These are phyloP conservation scores for Rousettus madagascariensis DNA, from an alignment of 2,797 vertebrate species.

Conservation along the genomic window DNA sequence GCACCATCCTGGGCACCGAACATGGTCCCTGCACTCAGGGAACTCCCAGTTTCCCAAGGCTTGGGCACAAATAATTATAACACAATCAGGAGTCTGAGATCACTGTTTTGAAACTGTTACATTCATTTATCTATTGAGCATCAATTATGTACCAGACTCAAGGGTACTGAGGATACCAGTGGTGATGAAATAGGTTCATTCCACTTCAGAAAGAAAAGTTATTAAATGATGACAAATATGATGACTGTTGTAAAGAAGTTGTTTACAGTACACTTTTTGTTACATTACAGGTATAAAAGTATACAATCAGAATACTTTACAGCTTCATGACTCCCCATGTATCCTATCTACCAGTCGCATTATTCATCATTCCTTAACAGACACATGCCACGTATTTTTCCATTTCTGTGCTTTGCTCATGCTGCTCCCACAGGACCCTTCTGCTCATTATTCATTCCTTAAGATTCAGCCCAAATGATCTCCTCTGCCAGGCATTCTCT, in stretches of 20 bases:
- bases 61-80: neutral
- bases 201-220: neutral
- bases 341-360: neutral
- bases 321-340: neutral
- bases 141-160: neutral
- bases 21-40: neutral
- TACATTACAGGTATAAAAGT: neutral
- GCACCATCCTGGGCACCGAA: no score
- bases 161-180: neutral
- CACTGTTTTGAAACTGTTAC: neutral
- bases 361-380: neutral
- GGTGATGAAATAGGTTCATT: neutral
- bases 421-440: neutral
- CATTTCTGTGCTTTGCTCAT: neutral
- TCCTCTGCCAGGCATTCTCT: neutral
- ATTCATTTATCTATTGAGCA: conserved; percentile 6
- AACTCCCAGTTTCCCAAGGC: neutral
- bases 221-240: neutral
- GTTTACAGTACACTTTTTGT: neutral
- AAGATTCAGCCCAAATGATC: neutral
- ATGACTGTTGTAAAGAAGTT: neutral
- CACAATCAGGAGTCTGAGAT: neutral
- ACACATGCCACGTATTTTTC: neutral
- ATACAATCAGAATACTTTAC: neutral
- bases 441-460: neutral